Percentiles rank a stretch among this genome's conserved stretches.
Conservation (phyloP, 1,140 invertebrate genomes). For the Physella acuta region DNA sequence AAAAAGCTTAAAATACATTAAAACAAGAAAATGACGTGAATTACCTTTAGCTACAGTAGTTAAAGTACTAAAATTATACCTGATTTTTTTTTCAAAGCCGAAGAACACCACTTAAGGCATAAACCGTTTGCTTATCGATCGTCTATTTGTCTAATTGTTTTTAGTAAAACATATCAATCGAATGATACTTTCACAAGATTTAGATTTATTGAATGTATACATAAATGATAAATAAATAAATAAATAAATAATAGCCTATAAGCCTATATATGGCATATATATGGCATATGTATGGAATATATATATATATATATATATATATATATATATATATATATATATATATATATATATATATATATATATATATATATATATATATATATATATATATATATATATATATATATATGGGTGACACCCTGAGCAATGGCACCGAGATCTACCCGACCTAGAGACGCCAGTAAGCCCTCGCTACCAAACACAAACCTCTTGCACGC, state of each 20-base stretch:
- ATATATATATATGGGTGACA: background rate
- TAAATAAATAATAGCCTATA: background rate
- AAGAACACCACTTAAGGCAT: no score
- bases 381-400: background rate
- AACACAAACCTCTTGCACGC: background rate
- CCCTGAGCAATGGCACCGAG: background rate
- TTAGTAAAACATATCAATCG: no score
- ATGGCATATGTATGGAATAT: background rate
- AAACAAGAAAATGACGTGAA: background rate
- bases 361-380: conserved; percentile 1
- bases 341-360: conserved; percentile 1
- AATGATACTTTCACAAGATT: no score
- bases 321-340: background rate
- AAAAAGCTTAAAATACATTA: no score
- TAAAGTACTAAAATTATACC: background rate
- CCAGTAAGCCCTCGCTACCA: background rate
- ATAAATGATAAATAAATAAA: background rate
- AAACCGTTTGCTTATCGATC: no score
- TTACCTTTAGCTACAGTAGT: background rate
- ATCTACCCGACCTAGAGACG: background rate
- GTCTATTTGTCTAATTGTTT: no score
- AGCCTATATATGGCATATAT: background rate
- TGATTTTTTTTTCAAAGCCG: no score
- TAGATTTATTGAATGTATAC: background rate
- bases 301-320: background rate